These are phyloP conservation scores for Enteromius radiatus DNA, from an alignment of 2,797 vertebrate genomes.

Conservation along the genomic window DNA sequence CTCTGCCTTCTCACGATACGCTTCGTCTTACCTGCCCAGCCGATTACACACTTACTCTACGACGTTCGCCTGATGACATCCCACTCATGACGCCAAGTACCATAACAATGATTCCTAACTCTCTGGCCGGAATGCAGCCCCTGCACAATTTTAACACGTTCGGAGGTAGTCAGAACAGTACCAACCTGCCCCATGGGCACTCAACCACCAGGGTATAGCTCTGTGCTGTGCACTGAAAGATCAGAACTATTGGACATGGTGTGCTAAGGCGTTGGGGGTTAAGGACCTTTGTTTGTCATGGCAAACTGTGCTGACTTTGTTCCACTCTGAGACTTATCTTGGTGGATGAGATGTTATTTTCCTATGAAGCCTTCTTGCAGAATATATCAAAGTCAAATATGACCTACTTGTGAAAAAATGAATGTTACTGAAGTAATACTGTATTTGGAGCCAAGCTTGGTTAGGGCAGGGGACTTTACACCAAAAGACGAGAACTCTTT, in stretches of 20 bases:
- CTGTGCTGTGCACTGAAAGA: slow-evolving; percentile 30
- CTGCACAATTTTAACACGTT: slow-evolving; percentile 96
- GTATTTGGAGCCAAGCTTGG: slow-evolving; percentile 76
- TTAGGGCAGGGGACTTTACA: slow-evolving; percentile 66
- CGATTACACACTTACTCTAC: slow-evolving; percentile 93
- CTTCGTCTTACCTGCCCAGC: slow-evolving; percentile 90
- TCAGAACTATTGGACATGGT: slow-evolving; percentile 32
- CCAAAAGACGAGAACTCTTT: slow-evolving; percentile 67
- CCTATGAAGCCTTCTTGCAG: slow-evolving; percentile 79
- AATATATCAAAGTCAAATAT: slow-evolving; percentile 70
- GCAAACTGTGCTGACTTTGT: slow-evolving; percentile 47
- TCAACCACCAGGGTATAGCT: slow-evolving; percentile 97
- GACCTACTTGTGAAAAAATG: slow-evolving; percentile 76
- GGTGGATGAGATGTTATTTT: slow-evolving; percentile 79
- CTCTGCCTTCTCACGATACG: slow-evolving; percentile 86
- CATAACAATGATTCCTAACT: slow-evolving; percentile 97
- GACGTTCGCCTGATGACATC: slow-evolving; percentile 91
- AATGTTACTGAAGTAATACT: slow-evolving; percentile 77
- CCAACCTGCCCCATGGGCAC: slow-evolving; percentile 92
- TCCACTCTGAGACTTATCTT: slow-evolving; percentile 67
- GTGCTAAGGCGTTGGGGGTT: slow-evolving; percentile 38
- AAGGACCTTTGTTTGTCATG: slow-evolving; percentile 33
- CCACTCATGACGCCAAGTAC: slow-evolving; percentile 94
- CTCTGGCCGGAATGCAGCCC: slow-evolving; percentile 90
- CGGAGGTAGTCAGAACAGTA: slow-evolving; percentile 92